A percentile compares a stretch with the other conserved stretches of the same genome.
These are phyloP conservation scores for Podotricha telesiphe DNA, from an alignment of 2,888 invertebrate genomes.

Conservation along the genomic window DNA sequence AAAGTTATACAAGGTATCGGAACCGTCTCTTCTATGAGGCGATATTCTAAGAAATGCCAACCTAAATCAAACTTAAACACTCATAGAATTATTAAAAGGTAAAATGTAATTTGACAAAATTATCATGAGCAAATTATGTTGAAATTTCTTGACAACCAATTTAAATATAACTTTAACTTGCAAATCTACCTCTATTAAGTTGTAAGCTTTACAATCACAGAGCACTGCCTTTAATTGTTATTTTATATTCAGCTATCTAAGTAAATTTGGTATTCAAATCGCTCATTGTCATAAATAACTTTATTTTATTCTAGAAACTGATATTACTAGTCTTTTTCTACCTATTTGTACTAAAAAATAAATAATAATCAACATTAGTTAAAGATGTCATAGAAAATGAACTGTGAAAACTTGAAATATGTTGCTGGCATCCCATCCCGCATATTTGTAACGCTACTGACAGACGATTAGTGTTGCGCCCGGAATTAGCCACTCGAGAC, in stretches of 20 bases:
- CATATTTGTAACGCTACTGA: slow-evolving; percentile 60
- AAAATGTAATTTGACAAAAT: neutral
- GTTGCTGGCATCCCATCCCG: slow-evolving; percentile 52
- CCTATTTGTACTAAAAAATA: no score
- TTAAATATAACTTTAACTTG: neutral
- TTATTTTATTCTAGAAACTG: neutral
- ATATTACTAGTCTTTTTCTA: no score
- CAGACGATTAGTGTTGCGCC: slow-evolving; percentile 69
- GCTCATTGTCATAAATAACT: neutral
- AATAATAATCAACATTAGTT: slow-evolving; percentile 24
- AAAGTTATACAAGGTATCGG: neutral
- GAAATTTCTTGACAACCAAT: neutral
- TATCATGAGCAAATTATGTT: neutral
- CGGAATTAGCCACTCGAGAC: slow-evolving; percentile 69
- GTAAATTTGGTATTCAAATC: neutral
- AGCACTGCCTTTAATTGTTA: neutral
- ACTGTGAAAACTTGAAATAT: slow-evolving; percentile 43
- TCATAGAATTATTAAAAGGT: neutral
- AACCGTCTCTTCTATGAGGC: neutral
- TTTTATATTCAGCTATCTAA: neutral
- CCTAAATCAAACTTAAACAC: slow-evolving; percentile 5
- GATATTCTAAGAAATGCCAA: slow-evolving; percentile 13
- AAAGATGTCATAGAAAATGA: slow-evolving; percentile 41
- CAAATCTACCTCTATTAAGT: neutral
- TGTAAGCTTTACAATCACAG: neutral